Evolutionary conservation across 53 echinoderm and acorn worm genomes (phyloP).

Genomic region (Pentamera pediparva): DNA sequence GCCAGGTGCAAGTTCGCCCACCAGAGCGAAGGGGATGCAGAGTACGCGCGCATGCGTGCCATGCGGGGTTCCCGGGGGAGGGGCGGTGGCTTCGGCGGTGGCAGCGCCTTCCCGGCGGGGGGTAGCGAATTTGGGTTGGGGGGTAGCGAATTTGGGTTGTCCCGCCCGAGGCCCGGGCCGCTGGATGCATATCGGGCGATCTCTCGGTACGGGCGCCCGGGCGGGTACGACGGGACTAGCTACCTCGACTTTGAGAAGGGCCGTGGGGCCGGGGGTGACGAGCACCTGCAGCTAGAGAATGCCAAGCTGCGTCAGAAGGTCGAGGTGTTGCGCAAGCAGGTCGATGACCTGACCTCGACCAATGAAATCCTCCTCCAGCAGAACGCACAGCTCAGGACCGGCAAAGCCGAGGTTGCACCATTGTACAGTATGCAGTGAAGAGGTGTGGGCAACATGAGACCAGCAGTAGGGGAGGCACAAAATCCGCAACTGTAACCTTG

Average conservation of each 20-base stretch:
- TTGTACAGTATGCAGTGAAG: constrained; percentile 12
- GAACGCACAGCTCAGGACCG: constrained; percentile 84
- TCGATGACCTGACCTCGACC: constrained; percentile 83
- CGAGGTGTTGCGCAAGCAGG: constrained; percentile 86
- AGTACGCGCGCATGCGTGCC: constrained; percentile 55
- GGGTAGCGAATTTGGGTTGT: background rate
- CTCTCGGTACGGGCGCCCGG: constrained; percentile 12
- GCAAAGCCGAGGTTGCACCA: constrained; percentile 21
- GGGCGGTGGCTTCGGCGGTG: background rate
- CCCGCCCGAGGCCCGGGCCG: background rate
- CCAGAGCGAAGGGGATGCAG: constrained; percentile 83
- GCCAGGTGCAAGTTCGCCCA: constrained; percentile 83
- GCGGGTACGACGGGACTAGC: background rate
- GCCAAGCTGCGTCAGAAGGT: constrained; percentile 71
- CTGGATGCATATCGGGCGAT: background rate
- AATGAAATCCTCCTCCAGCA: constrained; percentile 97
- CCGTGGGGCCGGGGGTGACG: constrained; percentile 24
- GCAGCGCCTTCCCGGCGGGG: background rate
- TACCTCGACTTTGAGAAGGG: constrained; percentile 21
- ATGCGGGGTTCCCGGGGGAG: background rate
- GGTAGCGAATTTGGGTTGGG: constrained; percentile 2
- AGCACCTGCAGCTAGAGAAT: constrained; percentile 86
- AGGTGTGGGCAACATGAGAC: constrained; percentile 4
- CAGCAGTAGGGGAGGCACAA: no score
- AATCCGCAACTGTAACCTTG: no score